Base-by-base conservation (phyloP, 2,797 vertebrate genomes). In the Peromyscus melanophrys region DNA sequence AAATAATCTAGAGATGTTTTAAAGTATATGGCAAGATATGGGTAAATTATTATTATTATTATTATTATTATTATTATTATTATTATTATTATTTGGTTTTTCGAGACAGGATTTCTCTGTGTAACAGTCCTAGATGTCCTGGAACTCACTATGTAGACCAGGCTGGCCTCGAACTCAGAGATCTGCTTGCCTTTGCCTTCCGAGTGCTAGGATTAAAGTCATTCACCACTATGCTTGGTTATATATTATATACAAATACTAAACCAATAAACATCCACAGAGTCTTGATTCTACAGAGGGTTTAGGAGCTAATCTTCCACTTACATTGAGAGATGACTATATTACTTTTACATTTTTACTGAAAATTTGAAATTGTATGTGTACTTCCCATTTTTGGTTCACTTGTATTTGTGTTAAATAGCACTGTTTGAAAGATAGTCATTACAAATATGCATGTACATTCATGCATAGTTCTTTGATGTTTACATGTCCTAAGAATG, bases 321-420 rank as follows among this genome's bases (percentile, higher is more conserved):
- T 75, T 71, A 52, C 27, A 63, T 21, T 75, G 43, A 73, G n/a
- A 67, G 9, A 52, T 75, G 12, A 83, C 69, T 19, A 80, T 63
- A 90, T 92, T 75, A 84, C 16, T 96, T 96, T 94, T 52, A 57
- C 40, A 21, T 96, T 85, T 96, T 93, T 8, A 57, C n/a, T 96
- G 23, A 90, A 29, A 92, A 6, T 84, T 93, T 87, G 40, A 92
- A 92, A 71, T 81, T 88, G 25, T 63, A 21, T 43, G 25, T 77
- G 13, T 82, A n/a, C 40, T 57, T 81, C 65, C 40, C 12, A 2
- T 83, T 89, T 92, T 46, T 92, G 59, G 25, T 40, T 92, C 5
- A 14, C 8, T 11, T 90, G 0, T 92, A 49, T 92, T 83, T 96
- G 57, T 84, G 27, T 76, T 73, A 67, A 67, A 76, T 43, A 43